Conservation (phyloP, 2,113 vertebrate genomes). For the Hucho hucho region DNA sequence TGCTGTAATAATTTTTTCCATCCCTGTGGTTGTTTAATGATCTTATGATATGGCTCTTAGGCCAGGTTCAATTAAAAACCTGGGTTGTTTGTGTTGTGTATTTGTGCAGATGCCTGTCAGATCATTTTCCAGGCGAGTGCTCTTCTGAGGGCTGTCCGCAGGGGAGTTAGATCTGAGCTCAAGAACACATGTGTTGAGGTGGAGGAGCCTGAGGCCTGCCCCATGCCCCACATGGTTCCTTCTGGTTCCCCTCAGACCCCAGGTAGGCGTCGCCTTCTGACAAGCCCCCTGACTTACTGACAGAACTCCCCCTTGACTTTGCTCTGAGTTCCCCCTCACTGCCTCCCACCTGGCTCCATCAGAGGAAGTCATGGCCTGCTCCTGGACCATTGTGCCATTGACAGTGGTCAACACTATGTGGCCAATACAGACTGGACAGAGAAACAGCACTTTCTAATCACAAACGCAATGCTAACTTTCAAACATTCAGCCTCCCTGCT, state of each 20-base stretch:
- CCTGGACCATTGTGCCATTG: not conserved
- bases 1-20: slow-evolving; percentile 55
- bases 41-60: slow-evolving; percentile 36
- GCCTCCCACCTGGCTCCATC: not conserved
- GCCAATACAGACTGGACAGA: too few relatives aligned
- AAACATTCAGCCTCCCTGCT: too few relatives aligned
- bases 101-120: slow-evolving; percentile 39
- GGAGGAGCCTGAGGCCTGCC: not conserved
- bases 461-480: too few relatives aligned
- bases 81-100: slow-evolving; percentile 50
- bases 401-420: too few relatives aligned
- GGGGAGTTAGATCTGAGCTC: slow-evolving; percentile 33
- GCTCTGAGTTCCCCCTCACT: not conserved
- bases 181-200: slow-evolving; percentile 21
- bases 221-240: not conserved
- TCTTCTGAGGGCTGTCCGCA: slow-evolving; percentile 15
- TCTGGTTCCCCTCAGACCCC: not conserved
- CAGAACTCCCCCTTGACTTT: not conserved
- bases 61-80: slow-evolving; percentile 58
- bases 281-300: not conserved
- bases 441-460: too few relatives aligned
- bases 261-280: not conserved
- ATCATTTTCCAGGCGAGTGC: slow-evolving; percentile 32
- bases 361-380: not conserved
- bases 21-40: slow-evolving; percentile 40